Evolutionary conservation across 2,797 vertebrate genomes (phyloP).

Genomic region (Australoheros facetus): DNA sequence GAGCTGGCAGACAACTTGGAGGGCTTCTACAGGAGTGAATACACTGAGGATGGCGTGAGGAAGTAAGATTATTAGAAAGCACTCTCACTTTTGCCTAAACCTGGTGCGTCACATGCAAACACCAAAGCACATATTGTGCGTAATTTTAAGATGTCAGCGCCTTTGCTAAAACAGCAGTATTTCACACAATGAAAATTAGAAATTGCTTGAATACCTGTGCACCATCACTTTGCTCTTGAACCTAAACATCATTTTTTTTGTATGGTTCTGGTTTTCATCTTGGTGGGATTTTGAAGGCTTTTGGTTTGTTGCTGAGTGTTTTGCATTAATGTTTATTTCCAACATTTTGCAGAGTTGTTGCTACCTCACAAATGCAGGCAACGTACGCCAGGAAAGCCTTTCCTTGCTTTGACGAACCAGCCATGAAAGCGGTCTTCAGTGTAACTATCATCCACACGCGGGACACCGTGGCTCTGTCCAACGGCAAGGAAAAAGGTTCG

Average conservation of each 20-base stretch:
- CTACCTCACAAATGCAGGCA: slow-evolving; percentile 94
- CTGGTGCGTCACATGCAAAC: too few species aligned
- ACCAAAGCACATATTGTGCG: too few species aligned
- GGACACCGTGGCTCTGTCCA: slow-evolving; percentile 82
- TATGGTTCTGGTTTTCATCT: not conserved
- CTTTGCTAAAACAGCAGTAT: too few species aligned
- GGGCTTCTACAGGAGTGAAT: slow-evolving; percentile 94
- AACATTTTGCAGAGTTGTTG: slow-evolving; percentile 84
- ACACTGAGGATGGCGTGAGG: slow-evolving; percentile 58
- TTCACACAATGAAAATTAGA: too few species aligned
- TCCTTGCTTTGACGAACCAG: slow-evolving; percentile 95
- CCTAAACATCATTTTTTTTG: not conserved
- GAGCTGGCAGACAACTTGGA: slow-evolving; percentile 88
- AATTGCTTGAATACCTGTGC: too few species aligned
- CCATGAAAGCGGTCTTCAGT: slow-evolving; percentile 90
- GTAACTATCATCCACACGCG: slow-evolving; percentile 83
- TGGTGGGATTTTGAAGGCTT: not conserved
- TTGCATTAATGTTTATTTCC: slow-evolving; percentile 24
- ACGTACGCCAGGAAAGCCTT: slow-evolving; percentile 90
- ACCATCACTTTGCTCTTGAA: not conserved
- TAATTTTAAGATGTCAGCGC: too few species aligned
- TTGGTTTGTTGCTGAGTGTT: not conserved
- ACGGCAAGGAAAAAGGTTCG: slow-evolving; percentile 84
- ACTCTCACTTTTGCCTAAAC: too few species aligned
- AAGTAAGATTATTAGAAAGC: slow-evolving; percentile 77